These are phyloP conservation scores for Phengaris arion DNA, from an alignment of 2,888 invertebrate genomes.

Conservation along the genomic window DNA sequence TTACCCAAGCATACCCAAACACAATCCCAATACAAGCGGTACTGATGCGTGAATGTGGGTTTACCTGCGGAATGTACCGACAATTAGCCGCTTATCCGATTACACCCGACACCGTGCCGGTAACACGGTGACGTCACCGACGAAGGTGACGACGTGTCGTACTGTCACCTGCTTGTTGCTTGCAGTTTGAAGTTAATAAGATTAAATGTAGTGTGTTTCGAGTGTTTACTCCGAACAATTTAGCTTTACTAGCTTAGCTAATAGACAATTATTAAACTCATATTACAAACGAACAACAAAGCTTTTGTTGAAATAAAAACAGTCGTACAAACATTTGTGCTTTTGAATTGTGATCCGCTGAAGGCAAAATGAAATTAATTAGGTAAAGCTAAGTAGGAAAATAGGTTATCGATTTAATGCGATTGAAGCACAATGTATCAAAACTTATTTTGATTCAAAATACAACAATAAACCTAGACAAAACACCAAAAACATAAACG, in stretches of 20 bases:
- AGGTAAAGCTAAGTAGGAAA: background rate
- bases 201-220: background rate
- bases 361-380: too few relatives aligned
- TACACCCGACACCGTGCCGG: constrained; percentile 64
- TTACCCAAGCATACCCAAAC: constrained; percentile 23
- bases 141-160: constrained; percentile 40
- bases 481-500: constrained; percentile 23
- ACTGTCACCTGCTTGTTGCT: background rate
- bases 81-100: constrained; percentile 77
- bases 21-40: constrained; percentile 23
- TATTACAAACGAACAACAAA: too few relatives aligned
- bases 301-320: too few relatives aligned
- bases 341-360: too few relatives aligned
- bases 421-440: too few relatives aligned
- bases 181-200: background rate
- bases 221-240: too few relatives aligned
- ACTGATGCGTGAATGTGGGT: constrained; percentile 63
- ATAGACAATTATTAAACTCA: too few relatives aligned
- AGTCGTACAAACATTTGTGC: too few relatives aligned
- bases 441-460: background rate
- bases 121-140: constrained; percentile 48
- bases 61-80: constrained; percentile 75
- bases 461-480: background rate
- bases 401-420: background rate
- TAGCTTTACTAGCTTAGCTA: too few relatives aligned